Evolutionary conservation across 2,113 vertebrate species (phyloP).

Genomic region (Sisor rabdophorus): DNA sequence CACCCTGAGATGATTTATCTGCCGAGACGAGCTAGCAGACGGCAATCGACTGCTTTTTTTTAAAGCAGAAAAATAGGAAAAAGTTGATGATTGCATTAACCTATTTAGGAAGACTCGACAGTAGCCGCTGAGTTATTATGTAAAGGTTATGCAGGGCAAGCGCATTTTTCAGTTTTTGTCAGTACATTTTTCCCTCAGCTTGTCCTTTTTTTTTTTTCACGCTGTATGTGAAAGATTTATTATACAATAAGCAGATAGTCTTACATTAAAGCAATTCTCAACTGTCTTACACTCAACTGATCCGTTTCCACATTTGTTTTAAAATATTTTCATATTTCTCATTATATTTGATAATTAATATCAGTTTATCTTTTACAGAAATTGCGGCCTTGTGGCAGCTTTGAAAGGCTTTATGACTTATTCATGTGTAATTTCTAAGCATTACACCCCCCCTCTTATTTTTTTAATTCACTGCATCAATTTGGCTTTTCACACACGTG

Average conservation of each 20-base stretch:
- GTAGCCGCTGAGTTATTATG: constrained; percentile 67
- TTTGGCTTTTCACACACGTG: not conserved
- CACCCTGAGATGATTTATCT: constrained; percentile 64
- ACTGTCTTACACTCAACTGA: constrained; percentile 27
- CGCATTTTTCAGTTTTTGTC: constrained; percentile 56
- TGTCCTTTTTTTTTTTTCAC: constrained; percentile 48
- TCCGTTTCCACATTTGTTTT: constrained; percentile 38
- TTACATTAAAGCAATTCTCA: constrained; percentile 35
- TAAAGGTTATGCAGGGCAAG: constrained; percentile 64
- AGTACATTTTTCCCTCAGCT: constrained; percentile 51
- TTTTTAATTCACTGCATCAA: not conserved
- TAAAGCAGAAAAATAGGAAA: constrained; percentile 55
- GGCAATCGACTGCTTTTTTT: constrained; percentile 58
- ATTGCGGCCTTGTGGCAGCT: constrained; percentile 32
- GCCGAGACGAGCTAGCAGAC: constrained; percentile 64
- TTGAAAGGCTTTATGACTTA: constrained; percentile 46
- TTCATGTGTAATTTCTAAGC: constrained; percentile 48
- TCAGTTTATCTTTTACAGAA: constrained; percentile 41
- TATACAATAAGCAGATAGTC: constrained; percentile 32
- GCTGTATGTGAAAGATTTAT: constrained; percentile 38
- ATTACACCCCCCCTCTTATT: not conserved
- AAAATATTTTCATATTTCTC: constrained; percentile 23
- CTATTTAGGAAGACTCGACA: constrained; percentile 64
- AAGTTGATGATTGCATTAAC: constrained; percentile 74
- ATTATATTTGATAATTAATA: constrained; percentile 44